A percentile compares a stretch with the other conserved stretches of the same genome.
phyloP scores from a whole-genome alignment of 2,888 invertebrate genomes.

The Chrysina gloriosa region DNA sequence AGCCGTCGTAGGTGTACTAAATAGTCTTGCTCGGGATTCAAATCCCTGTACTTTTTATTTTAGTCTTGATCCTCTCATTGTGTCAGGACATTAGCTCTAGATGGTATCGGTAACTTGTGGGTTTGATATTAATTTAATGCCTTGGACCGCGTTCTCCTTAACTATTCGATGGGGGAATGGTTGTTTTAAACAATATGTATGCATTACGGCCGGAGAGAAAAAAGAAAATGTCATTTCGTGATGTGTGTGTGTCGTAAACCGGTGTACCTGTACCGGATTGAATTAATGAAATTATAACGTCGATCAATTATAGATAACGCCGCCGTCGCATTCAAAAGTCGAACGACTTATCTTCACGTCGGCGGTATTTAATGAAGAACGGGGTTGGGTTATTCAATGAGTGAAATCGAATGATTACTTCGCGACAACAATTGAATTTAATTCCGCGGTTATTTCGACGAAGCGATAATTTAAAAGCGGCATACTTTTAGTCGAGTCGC shows the following conservation, averaged over 20 bases:
- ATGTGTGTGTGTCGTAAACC: constrained; percentile 25
- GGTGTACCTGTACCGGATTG: constrained; percentile 13
- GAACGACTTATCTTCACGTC: constrained; percentile 19
- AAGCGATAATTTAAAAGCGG: too few species aligned
- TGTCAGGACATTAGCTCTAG: constrained; percentile 65
- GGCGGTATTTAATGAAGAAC: background rate
- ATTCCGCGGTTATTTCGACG: background rate
- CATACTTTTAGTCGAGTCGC: too few species aligned
- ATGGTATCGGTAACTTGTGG: constrained; percentile 61
- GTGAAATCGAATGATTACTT: constrained; percentile 22
- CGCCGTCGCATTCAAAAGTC: constrained; percentile 17
- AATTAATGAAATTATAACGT: constrained; percentile 38
- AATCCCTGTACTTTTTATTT: constrained; percentile 63
- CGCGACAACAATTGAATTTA: constrained; percentile 27
- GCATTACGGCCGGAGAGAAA: too few species aligned
- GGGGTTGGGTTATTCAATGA: constrained; percentile 20
- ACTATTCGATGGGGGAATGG: constrained; percentile 49
- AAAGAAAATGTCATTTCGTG: constrained; percentile 45
- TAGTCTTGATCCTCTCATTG: constrained; percentile 63
- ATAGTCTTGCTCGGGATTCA: constrained; percentile 64
- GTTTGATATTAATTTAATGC: constrained; percentile 64
- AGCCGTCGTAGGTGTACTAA: constrained; percentile 65
- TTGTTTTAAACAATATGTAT: constrained; percentile 48
- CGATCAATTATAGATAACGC: constrained; percentile 35
- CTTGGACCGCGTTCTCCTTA: constrained; percentile 57